Percentiles rank a stretch among this genome's conserved stretches.
These are phyloP conservation scores for Vidua chalybeata DNA, from an alignment of 2,113 vertebrate genomes.

Conservation along the genomic window DNA sequence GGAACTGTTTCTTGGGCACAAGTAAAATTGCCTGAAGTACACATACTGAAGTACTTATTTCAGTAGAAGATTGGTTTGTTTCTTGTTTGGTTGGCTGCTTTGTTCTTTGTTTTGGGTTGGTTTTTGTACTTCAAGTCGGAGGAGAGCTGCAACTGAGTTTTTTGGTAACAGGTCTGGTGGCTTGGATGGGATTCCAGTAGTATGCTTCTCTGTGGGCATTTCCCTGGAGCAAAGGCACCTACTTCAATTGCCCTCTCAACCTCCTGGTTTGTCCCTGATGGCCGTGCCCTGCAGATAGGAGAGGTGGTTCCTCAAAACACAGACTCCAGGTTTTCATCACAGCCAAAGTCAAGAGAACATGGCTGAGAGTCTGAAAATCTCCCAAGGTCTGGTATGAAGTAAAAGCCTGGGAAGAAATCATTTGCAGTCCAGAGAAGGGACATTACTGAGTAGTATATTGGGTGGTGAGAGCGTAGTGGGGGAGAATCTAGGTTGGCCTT, in stretches of 20 bases:
- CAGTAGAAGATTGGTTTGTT: background rate
- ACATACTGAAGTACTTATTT: background rate
- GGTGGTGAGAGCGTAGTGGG: fast-evolving
- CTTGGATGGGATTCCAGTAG: background rate
- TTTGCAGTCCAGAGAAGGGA: background rate
- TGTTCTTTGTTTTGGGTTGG: background rate
- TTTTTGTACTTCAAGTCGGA: background rate
- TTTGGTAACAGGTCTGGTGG: background rate
- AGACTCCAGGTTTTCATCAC: background rate
- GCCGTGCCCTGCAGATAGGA: background rate
- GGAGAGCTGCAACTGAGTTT: background rate
- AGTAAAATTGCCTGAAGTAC: background rate
- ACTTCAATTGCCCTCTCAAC: background rate
- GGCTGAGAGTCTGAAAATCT: background rate
- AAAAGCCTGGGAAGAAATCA: background rate
- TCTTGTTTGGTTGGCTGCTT: background rate
- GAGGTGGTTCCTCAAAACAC: background rate
- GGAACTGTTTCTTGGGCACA: background rate
- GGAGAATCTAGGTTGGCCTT: background rate
- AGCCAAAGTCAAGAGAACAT: fast-evolving
- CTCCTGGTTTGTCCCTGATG: background rate
- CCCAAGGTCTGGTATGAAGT: background rate
- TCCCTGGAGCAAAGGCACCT: background rate
- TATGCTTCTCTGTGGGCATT: background rate
- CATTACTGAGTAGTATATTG: background rate